These are phyloP conservation scores for Crotophaga sulcirostris DNA, from an alignment of 2,113 vertebrate genomes.

Conservation along the genomic window DNA sequence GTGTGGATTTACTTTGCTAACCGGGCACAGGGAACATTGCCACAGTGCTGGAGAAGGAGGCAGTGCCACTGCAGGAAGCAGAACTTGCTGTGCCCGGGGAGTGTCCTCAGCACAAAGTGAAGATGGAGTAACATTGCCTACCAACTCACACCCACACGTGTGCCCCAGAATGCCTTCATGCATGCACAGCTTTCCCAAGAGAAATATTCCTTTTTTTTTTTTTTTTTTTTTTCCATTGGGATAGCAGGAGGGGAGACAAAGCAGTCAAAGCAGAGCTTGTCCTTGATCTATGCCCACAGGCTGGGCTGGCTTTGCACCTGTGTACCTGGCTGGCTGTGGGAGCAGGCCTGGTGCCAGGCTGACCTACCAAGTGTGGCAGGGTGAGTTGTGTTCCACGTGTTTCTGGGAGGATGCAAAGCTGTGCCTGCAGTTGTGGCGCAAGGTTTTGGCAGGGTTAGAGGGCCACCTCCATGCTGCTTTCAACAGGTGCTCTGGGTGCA, in stretches of 20 bases:
- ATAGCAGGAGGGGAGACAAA: neutral
- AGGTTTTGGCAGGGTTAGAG: neutral
- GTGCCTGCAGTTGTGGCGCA: neutral
- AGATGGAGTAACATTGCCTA: neutral
- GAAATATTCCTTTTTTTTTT: neutral
- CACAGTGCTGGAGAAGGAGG: neutral
- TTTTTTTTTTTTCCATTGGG: neutral
- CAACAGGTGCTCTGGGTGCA: neutral
- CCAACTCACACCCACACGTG: no score
- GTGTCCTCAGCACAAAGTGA: neutral
- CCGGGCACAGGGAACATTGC: neutral
- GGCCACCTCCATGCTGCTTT: neutral
- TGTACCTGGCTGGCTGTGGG: rapidly evolving
- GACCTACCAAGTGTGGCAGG: neutral
- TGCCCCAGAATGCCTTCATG: neutral
- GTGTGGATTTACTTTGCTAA: neutral
- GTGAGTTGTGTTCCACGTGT: rapidly evolving
- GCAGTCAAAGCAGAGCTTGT: neutral
- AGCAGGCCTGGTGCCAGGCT: neutral
- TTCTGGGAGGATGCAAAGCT: neutral
- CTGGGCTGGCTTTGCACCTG: neutral
- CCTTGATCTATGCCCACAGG: neutral
- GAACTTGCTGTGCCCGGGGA: neutral
- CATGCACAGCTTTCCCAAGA: neutral
- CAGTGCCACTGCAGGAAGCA: neutral